A percentile compares a stretch with the other conserved stretches of the same genome.
Conservation (phyloP, 2,113 vertebrate genomes). For the Turnix velox region DNA sequence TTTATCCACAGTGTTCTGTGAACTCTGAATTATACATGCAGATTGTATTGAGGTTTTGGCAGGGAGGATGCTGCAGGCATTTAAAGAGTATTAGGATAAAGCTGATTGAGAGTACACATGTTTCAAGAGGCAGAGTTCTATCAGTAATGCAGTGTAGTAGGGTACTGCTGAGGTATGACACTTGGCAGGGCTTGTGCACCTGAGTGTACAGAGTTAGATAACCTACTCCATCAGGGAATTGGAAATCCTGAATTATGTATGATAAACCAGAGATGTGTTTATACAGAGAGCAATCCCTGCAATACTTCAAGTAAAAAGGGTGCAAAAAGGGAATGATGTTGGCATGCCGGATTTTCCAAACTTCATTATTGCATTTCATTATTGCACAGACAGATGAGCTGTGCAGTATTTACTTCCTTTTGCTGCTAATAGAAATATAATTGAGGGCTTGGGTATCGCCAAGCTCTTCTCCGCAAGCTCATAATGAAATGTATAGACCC, state of each 20-base stretch:
- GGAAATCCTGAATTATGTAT: conserved; percentile 55
- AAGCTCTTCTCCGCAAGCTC: neutral
- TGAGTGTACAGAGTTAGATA: conserved; percentile 16
- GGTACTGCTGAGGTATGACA: neutral
- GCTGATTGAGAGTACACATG: neutral
- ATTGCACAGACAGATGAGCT: conserved; percentile 24
- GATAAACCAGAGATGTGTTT: conserved; percentile 25
- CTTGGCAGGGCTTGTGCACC: neutral
- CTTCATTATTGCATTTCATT: conserved; percentile 34
- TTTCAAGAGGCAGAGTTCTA: neutral
- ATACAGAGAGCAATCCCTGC: conserved; percentile 13
- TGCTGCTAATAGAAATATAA: conserved; percentile 31
- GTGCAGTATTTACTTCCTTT: neutral
- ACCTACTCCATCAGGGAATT: neutral
- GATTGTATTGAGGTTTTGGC: neutral
- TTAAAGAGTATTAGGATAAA: conserved; percentile 14
- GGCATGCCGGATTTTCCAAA: neutral
- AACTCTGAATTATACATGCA: neutral
- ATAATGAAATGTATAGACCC: neutral
- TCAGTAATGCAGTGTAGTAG: neutral
- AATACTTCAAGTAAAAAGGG: neutral
- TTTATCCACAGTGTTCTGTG: neutral
- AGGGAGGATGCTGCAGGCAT: neutral
- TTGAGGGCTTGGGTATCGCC: neutral
- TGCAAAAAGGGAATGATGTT: neutral